Conservation (phyloP, 2,888 invertebrate species). For the Leptinotarsa peninsularis region DNA sequence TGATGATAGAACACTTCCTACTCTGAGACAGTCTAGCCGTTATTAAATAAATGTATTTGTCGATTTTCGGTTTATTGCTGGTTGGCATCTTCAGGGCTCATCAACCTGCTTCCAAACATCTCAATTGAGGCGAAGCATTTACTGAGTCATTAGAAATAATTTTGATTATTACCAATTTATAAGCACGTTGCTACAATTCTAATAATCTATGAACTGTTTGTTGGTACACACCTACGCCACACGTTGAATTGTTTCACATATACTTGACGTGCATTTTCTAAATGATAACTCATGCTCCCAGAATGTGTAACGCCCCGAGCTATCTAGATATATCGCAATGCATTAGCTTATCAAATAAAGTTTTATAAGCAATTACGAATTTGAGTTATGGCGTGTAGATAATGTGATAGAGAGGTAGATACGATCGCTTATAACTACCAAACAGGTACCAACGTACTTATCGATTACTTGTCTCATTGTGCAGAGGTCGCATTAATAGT, state of each 20-base stretch:
- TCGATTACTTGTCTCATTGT: constrained; percentile 11
- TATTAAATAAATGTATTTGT: too few relatives aligned
- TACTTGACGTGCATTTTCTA: constrained; percentile 12
- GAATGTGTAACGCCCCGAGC: constrained; percentile 24
- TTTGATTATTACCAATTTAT: not conserved
- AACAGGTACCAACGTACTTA: constrained; percentile 21
- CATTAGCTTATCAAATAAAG: constrained; percentile 35
- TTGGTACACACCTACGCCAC: constrained; percentile 16
- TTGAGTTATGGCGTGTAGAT: constrained; percentile 39
- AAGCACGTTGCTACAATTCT: not conserved
- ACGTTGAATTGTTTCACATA: constrained; percentile 14
- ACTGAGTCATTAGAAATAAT: too few relatives aligned
- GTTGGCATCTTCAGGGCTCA: too few relatives aligned
- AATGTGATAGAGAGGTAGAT: constrained; percentile 26
- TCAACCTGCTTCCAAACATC: too few relatives aligned
- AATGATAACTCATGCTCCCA: constrained; percentile 26
- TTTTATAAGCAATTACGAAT: constrained; percentile 38
- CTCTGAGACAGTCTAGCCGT: too few relatives aligned
- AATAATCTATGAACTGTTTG: constrained; percentile 7
- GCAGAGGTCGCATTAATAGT: not conserved
- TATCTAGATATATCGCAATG: constrained; percentile 33
- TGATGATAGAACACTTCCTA: too few relatives aligned
- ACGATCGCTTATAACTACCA: constrained; percentile 18
- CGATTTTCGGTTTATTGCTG: too few relatives aligned
- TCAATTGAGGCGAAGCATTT: too few relatives aligned